Evolutionary conservation across 2,888 invertebrate genomes (phyloP).

Genomic region (Drosophila paranaensis): DNA sequence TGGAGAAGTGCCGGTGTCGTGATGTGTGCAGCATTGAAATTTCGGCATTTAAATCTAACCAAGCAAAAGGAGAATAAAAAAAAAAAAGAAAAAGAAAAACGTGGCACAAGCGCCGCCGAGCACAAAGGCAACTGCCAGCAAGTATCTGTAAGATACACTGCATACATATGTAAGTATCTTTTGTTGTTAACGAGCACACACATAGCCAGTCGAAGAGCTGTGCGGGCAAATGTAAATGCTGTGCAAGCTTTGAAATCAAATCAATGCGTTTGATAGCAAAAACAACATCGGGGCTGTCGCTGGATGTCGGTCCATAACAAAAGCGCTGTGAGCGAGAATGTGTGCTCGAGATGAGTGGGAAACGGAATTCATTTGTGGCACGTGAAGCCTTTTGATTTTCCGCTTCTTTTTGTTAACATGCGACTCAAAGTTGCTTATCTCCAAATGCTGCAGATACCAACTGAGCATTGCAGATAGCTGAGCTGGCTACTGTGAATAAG

Average conservation of each 20-base stretch:
- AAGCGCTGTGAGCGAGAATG: constrained; percentile 9
- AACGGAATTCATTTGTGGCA: constrained; percentile 67
- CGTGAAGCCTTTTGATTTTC: constrained; percentile 68
- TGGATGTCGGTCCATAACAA: constrained; percentile 38
- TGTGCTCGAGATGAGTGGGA: constrained; percentile 11
- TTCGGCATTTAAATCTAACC: constrained; percentile 77
- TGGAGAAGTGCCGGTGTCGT: constrained; percentile 24
- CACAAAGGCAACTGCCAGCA: constrained; percentile 43
- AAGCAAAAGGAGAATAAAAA: constrained; percentile 58
- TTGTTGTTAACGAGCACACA: constrained; percentile 76
- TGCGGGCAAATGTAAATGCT: constrained; percentile 71
- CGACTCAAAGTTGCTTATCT: constrained; percentile 20
- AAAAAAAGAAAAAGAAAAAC: constrained; percentile 29
- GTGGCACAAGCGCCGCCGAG: constrained; percentile 22
- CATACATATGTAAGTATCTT: constrained; percentile 71
- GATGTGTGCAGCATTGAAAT: constrained; percentile 76
- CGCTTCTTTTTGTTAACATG: constrained; percentile 33
- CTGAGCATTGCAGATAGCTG: background rate
- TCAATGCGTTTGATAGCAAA: constrained; percentile 63
- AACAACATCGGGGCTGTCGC: constrained; percentile 41
- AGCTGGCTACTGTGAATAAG: no score
- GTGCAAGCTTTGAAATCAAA: constrained; percentile 68
- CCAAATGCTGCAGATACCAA: constrained; percentile 14
- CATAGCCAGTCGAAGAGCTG: constrained; percentile 19
- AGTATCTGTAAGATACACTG: constrained; percentile 54